Conservation (phyloP, 2,888 invertebrate species). For the Pristionchus exspectatus region DNA sequence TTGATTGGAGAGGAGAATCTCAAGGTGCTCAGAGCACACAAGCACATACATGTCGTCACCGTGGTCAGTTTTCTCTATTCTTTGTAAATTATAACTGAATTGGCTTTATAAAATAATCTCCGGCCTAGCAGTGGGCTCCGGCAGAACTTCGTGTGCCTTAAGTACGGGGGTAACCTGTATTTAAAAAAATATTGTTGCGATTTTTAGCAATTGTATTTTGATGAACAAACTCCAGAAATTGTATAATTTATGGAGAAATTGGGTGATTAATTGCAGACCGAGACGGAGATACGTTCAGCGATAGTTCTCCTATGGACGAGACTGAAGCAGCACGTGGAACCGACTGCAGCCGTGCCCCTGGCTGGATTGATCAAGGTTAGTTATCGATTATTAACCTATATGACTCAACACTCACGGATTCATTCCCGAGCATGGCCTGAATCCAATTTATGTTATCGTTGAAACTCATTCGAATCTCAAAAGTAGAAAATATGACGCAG, state of each 20-base stretch:
- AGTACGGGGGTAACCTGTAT: no score
- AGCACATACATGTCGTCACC: neutral
- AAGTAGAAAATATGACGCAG: neutral
- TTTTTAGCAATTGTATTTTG: no score
- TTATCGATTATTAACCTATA: neutral
- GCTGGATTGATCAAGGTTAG: constrained; percentile 61
- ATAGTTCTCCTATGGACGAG: constrained; percentile 80
- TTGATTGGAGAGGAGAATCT: neutral
- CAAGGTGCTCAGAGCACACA: neutral
- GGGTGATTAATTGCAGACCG: constrained; percentile 73
- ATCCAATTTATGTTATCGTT: neutral
- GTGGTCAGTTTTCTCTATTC: neutral
- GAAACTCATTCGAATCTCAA: neutral
- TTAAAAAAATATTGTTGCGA: no score
- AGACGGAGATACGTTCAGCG: constrained; percentile 80
- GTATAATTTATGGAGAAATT: neutral
- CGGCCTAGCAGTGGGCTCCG: no score
- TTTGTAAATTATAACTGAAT: no score
- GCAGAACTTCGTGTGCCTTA: no score
- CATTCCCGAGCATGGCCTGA: neutral
- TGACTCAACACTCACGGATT: neutral
- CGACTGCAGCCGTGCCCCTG: constrained; percentile 66
- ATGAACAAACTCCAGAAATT: neutral
- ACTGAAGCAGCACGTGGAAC: constrained; percentile 78
- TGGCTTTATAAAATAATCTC: no score